These are phyloP conservation scores for Lepus timidus DNA, from an alignment of 2,113 vertebrate species.

Conservation along the genomic window DNA sequence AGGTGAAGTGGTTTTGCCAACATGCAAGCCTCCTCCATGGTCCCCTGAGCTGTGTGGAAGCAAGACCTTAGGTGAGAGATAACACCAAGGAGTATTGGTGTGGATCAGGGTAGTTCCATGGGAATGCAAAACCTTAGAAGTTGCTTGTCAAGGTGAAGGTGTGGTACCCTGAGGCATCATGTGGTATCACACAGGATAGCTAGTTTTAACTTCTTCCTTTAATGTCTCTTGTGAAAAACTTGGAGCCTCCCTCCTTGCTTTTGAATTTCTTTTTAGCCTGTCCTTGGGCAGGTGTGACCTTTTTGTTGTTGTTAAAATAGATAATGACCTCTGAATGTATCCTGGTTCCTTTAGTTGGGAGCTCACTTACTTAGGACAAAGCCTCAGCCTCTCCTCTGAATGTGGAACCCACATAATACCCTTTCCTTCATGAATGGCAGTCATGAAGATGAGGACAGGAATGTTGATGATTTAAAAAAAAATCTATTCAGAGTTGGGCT, in stretches of 20 bases:
- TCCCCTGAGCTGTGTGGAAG: not conserved
- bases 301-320: not conserved
- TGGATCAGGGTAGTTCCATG: accelerated
- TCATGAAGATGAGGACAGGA: not conserved
- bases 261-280: not conserved
- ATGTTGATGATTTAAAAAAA: not conserved
- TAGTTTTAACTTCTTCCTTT: not conserved
- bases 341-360: not conserved
- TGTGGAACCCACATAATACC: not conserved
- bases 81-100: not conserved
- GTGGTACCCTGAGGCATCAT: too few relatives aligned
- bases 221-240: conserved; percentile 2
- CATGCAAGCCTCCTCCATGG: not conserved
- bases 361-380: not conserved
- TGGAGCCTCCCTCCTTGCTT: not conserved
- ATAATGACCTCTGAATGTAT: not conserved
- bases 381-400: not conserved
- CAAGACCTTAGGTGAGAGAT: not conserved
- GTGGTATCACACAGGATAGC: not conserved
- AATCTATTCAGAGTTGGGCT: not conserved
- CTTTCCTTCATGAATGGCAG: not conserved
- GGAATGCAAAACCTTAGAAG: not conserved
- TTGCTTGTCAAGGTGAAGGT: not conserved
- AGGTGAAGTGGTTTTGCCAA: not conserved
- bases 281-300: not conserved